phyloP scores from a whole-genome alignment of 2,797 vertebrate genomes.

The Tapirus indicus region DNA sequence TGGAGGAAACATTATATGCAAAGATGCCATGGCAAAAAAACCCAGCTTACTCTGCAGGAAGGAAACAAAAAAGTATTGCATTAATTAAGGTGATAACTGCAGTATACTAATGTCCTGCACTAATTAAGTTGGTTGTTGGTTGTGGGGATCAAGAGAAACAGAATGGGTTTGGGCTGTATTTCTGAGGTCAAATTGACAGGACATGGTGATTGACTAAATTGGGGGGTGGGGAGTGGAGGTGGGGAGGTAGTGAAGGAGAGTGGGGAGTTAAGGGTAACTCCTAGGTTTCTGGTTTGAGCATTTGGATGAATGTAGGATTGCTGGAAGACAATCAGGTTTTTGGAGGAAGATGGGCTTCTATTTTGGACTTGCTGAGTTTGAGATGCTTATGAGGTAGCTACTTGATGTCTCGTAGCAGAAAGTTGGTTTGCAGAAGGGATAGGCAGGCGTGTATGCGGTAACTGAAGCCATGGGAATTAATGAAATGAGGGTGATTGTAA shows the following conservation, averaged over 20 bases:
- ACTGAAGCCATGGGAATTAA: neutral
- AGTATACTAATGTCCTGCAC: neutral
- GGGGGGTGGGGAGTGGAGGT: neutral
- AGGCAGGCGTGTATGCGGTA: neutral
- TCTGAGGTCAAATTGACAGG: slow-evolving; percentile 42
- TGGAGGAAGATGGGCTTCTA: neutral
- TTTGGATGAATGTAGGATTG: neutral
- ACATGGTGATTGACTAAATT: neutral
- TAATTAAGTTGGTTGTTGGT: neutral
- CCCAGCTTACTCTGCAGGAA: neutral
- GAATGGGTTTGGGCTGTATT: neutral
- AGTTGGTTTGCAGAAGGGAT: slow-evolving; percentile 12
- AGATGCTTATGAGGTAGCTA: neutral
- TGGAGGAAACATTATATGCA: slow-evolving; percentile 5
- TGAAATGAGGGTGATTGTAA: neutral
- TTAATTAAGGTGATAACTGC: neutral
- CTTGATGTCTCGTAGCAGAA: neutral
- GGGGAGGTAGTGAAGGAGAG: neutral
- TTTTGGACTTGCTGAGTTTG: neutral
- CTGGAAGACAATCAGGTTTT: neutral
- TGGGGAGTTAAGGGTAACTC: neutral
- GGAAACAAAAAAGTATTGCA: neutral
- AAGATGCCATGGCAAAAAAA: neutral
- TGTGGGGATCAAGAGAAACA: slow-evolving; percentile 8
- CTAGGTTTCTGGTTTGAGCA: neutral